A percentile compares a stretch with the other conserved stretches of the same genome.
Evolutionary conservation across 2,113 vertebrate species (phyloP).

Genomic region (Abramis brama): DNA sequence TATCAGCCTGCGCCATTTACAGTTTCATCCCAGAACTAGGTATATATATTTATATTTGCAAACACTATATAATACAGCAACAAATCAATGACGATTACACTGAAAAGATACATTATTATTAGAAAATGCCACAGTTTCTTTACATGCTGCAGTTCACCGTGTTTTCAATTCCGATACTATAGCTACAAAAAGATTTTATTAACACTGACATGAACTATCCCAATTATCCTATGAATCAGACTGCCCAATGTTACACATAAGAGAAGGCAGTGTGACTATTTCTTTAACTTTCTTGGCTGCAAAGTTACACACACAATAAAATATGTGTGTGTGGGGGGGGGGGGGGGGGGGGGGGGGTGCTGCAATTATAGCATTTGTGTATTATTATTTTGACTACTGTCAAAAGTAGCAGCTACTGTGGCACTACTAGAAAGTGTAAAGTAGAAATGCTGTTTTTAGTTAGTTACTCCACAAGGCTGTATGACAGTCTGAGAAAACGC

Average conservation of each 20-base stretch:
- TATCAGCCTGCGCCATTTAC: too few relatives aligned
- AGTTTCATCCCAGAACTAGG: too few relatives aligned
- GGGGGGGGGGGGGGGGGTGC: too few relatives aligned
- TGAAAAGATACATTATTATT: neutral
- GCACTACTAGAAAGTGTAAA: neutral
- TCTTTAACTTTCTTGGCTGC: neutral
- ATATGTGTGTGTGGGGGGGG: too few relatives aligned
- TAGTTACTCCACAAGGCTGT: neutral
- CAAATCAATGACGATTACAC: neutral
- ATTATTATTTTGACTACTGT: neutral
- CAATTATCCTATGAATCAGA: neutral
- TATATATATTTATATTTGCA: too few relatives aligned
- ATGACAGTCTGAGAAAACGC: neutral
- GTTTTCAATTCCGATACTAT: neutral
- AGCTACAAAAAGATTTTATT: neutral
- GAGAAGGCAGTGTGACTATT: neutral
- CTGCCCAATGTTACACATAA: neutral
- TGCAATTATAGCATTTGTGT: neutral
- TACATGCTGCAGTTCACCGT: neutral
- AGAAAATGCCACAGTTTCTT: neutral
- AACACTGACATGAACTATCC: neutral
- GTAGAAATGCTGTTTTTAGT: neutral
- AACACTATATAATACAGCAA: neutral
- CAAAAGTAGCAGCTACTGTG: neutral
- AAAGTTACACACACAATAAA: neutral